Base-by-base conservation (phyloP, 2,888 invertebrate species). In the Rhagonycha lutea region DNA sequence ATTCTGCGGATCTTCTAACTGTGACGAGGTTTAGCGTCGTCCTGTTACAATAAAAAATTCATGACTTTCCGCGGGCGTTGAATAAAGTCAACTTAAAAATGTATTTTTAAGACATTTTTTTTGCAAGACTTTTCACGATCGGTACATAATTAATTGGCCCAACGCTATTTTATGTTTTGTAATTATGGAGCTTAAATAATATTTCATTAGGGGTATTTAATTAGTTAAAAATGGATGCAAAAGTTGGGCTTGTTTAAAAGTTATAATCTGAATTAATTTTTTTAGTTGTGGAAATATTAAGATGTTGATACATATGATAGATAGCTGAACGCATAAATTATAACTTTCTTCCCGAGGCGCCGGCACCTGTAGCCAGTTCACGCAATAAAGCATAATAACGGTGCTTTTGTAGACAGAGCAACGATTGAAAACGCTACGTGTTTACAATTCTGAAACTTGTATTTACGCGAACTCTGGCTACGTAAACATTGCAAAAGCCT, bases 401-500 rank as follows among this genome's bases (percentile, higher is more conserved):
- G 72, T 73, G 63, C 70, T 65, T 72, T 75, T 78, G 73, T 75
- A 75, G 75, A 78, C 75, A 73, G 67, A 73, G 73, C 73, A 75
- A 69, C 78, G 78, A 74, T 78, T 72, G 74, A 76, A 78, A 76
- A 73, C 74, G 73, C 71, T 74, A 79, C 76, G 78, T 83, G 83
- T 84, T 83, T 84, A 84, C 83, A 82, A 82, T 83, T 81, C 81
- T 78, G 79, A 80, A 82, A 83, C 82, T 83, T 83, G 82, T 83
- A 83, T 83, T 83, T 83, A 82, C 81, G 82, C 81, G 81, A 81
- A 80, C 80, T 81, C 78, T 79, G 79, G 81, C 80, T 81, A 79
- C 82, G 83, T 84, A 84, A 84, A 85, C 84, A 85, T 79, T 79
- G 81, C 81, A 81, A 83, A 80, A 82, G 82, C 82, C 79, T 81